Evolutionary conservation across 1,140 invertebrate species (phyloP), one percentile per base, ranked within the genome.

Genomic region (Proctacanthus coquilletti): DNA sequence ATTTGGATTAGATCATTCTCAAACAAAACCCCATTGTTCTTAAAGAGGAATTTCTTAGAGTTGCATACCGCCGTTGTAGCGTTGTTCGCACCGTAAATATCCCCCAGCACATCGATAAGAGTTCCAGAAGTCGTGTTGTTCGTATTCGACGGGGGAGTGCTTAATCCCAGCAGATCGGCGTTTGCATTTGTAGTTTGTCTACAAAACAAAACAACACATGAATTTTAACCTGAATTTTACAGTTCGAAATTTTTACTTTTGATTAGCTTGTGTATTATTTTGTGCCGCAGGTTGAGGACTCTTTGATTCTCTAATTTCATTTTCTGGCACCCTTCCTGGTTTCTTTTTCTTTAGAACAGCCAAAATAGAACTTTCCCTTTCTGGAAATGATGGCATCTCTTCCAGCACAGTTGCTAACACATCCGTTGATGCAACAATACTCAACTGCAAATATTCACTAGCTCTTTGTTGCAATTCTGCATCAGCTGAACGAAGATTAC

Each of bases 351-450:
- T 98, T 45, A 98, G 72, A 41, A 99, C 80, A 32, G 94, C 92
- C 38, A 97, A 73, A 54, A 98, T 92, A 3, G 91, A 97, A 34
- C 92, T 97, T 67, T 99, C 95, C 51, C 94, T 74, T 66, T 99
- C 96, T 3, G 95, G 91, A 66, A 98, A 99, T 33, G 95, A 93
- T 35, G 96, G 96, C 96, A 99, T 99, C 71, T 98, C 95, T 72
- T 99, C 96, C 36, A 99, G 68, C 38, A 99, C 94, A 33, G 92
- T 97, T 5, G 93, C 93, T 60, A 99, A 65, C 45, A 98, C 94
- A 74, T 98, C 94, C 18, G 87, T 80, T 33, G 91, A 91, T 9
- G 94, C 91, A 39, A 98, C 86, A 45, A 93, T 88, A 57, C 88
- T 96, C 27, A 99, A 65, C 50, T 95, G 89, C 18, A 98, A 66